Percentiles rank a stretch among this genome's conserved stretches.
phyloP scores from a whole-genome alignment of 37 sponge, comb jelly and placozoan species.

The Tethya wilhelma region DNA sequence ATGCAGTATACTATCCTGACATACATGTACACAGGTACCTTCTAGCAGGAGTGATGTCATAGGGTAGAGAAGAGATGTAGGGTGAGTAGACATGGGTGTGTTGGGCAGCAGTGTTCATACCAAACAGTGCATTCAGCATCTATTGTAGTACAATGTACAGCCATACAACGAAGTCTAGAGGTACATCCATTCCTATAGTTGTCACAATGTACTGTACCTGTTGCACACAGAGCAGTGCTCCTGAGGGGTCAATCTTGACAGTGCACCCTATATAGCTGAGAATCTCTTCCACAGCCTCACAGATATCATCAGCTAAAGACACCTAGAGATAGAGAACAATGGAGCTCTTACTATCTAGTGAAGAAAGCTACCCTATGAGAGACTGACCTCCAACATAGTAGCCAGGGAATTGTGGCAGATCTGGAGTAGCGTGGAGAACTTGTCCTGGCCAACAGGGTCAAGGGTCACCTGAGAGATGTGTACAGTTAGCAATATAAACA shows the following conservation, averaged over 20 bases:
- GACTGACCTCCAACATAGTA: slow-evolving; percentile 60
- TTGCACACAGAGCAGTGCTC: slow-evolving; percentile 76
- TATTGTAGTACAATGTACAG: background rate
- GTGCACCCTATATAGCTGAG: slow-evolving; percentile 36
- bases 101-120: slow-evolving; percentile 75
- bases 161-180: background rate
- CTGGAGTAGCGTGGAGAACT: slow-evolving; percentile 63
- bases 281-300: slow-evolving; percentile 71
- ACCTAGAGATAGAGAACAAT: slow-evolving; percentile 14
- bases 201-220: slow-evolving; percentile 48
- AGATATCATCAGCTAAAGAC: slow-evolving; percentile 59
- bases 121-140: slow-evolving; percentile 85
- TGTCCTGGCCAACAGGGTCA: slow-evolving; percentile 46
- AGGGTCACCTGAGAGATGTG: slow-evolving; percentile 56
- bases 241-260: slow-evolving; percentile 62
- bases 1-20: too few relatives aligned
- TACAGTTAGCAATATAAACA: background rate
- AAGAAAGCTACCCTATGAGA: background rate
- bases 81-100: slow-evolving; percentile 69
- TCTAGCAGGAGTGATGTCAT: too few relatives aligned
- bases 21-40: too few relatives aligned
- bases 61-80: slow-evolving; percentile 55
- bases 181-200: background rate
- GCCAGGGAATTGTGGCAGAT: slow-evolving; percentile 45
- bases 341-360: background rate